Base-by-base conservation (phyloP, 92 coral and sea anemone genomes). In the Zoanthus sociatus region DNA sequence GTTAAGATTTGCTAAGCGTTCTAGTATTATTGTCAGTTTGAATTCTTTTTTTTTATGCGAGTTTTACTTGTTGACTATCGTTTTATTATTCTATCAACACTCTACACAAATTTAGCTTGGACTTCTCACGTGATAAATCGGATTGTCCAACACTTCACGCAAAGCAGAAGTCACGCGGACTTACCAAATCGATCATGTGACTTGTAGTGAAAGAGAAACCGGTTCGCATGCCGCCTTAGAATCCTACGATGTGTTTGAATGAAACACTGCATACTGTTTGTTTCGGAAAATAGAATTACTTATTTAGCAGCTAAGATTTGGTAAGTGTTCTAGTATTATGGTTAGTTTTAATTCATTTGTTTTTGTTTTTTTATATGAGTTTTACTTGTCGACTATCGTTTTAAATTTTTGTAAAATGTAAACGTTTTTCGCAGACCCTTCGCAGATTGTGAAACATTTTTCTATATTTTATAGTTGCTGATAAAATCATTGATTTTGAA, bases 131-230 rank as follows among this genome's bases (percentile, higher is more conserved):
- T 37, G 42, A 37, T 37, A 37, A 37, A 37, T 2, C 42, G 42
- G 42, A 37, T 26, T 26, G 0, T 26, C 0, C 26, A 26, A 26
- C 0, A 26, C 26, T 26, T 26, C 42, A 37, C 42, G 42, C 4
- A 37, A 4, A 37, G 42, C 2, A 37, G 42, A 37, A 37, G 42
- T 37, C 42, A 37, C 42, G 2, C 42, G 4, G 42, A 0, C 73
- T 69, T 31, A 30, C 74, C 31, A 9, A 31, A 69, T 31, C 16
- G 74, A 31, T 69, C 74, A 69, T 30, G 74, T 69, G 74, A 69
- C 10, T 33, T 7, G 31, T 9, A 2, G 6, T 4, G 6, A 1
- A 5, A 17, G 6, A 15, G 15, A 58, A 17, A 58, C 7, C 21
- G 20, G 26, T 20, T 20, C 69, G 69, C 26, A 7, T 63, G 20